These are phyloP conservation scores for Ennomos quercinarius DNA, from an alignment of 2,888 invertebrate genomes.

Conservation along the genomic window DNA sequence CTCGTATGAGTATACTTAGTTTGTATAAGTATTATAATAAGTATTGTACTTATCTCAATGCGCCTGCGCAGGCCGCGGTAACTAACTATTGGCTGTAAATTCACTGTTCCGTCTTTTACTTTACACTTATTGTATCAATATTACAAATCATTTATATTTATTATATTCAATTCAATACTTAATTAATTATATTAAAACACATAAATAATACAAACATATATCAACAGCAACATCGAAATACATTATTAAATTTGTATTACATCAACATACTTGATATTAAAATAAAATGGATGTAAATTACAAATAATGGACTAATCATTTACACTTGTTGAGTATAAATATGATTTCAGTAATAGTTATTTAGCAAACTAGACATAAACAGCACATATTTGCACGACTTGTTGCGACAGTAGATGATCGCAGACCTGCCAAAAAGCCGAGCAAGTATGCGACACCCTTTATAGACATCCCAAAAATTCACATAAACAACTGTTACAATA, in stretches of 20 bases:
- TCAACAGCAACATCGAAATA: conserved; percentile 56
- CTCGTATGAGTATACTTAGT: conserved; percentile 31
- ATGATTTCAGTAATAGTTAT: neutral
- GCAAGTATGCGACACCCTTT: too few relatives aligned
- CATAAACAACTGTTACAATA: neutral
- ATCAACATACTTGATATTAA: conserved; percentile 9
- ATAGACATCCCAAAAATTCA: neutral
- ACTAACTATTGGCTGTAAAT: conserved; percentile 59
- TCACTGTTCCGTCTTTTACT: conserved; percentile 52
- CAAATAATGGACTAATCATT: conserved; percentile 5
- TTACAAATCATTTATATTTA: conserved; percentile 55
- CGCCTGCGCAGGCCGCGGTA: conserved; percentile 43
- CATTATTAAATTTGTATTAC: conserved; percentile 27
- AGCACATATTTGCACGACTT: conserved; percentile 2
- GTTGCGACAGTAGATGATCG: neutral
- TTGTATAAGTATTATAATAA: conserved; percentile 40
- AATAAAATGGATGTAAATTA: conserved; percentile 14
- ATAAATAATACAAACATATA: conserved; percentile 64
- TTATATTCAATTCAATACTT: conserved; percentile 66
- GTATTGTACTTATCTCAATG: conserved; percentile 51
- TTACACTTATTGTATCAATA: conserved; percentile 47
- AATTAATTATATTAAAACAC: conserved; percentile 57
- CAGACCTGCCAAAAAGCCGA: too few relatives aligned
- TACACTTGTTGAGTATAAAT: conserved; percentile 2
- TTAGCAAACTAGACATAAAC: neutral